These are phyloP conservation scores for Strigamia crassipes DNA, from an alignment of 2,888 invertebrate species.

Conservation along the genomic window DNA sequence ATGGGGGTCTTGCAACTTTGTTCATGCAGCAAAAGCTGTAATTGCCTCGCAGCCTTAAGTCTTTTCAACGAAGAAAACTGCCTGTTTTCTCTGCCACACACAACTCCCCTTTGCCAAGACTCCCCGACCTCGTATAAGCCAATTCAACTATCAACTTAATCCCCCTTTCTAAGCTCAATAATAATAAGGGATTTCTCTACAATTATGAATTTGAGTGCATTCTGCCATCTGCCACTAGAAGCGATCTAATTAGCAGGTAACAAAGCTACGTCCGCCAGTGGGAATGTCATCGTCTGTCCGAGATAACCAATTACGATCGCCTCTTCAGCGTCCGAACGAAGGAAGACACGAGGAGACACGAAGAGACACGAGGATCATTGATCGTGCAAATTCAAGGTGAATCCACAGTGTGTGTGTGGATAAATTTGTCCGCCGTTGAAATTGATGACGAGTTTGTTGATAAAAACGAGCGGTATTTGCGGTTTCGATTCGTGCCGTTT, in stretches of 20 bases:
- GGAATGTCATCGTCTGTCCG: constrained; percentile 1
- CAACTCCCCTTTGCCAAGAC: neutral
- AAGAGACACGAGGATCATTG: no score
- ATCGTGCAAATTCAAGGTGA: neutral
- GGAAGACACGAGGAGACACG: no score
- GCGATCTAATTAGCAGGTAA: constrained; percentile 14
- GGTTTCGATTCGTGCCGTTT: constrained; percentile 2
- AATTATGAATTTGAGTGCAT: constrained; percentile 20
- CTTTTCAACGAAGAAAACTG: neutral
- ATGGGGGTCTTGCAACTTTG: constrained; percentile 39
- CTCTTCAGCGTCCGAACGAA: neutral
- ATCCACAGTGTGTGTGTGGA: no score
- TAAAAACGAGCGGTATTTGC: constrained; percentile 1
- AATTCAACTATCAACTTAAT: constrained; percentile 25
- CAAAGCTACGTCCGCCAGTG: neutral
- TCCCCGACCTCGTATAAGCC: constrained; percentile 18
- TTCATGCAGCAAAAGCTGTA: constrained; percentile 40
- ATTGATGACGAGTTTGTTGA: neutral
- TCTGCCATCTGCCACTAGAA: neutral
- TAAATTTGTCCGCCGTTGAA: neutral
- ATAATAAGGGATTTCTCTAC: constrained; percentile 23
- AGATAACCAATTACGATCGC: constrained; percentile 18
- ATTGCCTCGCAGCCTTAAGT: constrained; percentile 14
- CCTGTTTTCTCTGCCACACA: constrained; percentile 20
- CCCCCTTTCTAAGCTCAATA: constrained; percentile 9